Conservation (phyloP, 1,140 invertebrate species). For the Pseudomyrmex gracilis region DNA sequence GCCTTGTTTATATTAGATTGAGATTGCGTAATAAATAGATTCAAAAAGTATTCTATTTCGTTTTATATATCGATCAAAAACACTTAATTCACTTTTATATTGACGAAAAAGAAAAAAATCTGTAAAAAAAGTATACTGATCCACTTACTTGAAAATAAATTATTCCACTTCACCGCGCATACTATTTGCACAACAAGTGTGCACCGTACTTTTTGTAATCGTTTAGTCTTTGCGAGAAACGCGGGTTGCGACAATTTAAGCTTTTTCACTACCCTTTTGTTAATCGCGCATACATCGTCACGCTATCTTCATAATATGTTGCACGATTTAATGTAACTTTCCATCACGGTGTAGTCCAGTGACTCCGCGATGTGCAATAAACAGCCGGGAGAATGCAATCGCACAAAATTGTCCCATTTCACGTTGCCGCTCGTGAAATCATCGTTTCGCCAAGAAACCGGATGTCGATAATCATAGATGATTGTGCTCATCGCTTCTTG, state of each 20-base stretch:
- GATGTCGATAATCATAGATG: conserved; percentile 46
- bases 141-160: conserved; percentile 12
- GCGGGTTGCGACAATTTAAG: conserved; percentile 11
- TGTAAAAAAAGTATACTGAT: background rate
- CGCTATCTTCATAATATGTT: conserved; percentile 51
- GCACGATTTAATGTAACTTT: conserved; percentile 61
- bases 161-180: background rate
- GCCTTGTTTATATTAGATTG: background rate
- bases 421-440: conserved; percentile 46
- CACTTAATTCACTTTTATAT: too few relatives aligned
- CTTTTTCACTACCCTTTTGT: conserved; percentile 41
- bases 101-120: background rate
- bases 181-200: background rate
- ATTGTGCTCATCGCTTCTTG: conserved; percentile 53
- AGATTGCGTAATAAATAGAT: background rate
- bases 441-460: conserved; percentile 45
- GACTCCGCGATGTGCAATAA: conserved; percentile 35
- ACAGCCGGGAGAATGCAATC: conserved; percentile 34
- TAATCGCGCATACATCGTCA: conserved; percentile 49
- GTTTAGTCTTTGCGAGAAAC: background rate
- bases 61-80: too few relatives aligned
- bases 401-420: conserved; percentile 61
- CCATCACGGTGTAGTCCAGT: conserved; percentile 37
- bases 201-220: conserved; percentile 19
- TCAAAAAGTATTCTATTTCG: too few relatives aligned